A percentile compares a stretch with the other conserved stretches of the same genome.
Conservation (phyloP, 2,113 vertebrate genomes). For the Numenius arquata region DNA sequence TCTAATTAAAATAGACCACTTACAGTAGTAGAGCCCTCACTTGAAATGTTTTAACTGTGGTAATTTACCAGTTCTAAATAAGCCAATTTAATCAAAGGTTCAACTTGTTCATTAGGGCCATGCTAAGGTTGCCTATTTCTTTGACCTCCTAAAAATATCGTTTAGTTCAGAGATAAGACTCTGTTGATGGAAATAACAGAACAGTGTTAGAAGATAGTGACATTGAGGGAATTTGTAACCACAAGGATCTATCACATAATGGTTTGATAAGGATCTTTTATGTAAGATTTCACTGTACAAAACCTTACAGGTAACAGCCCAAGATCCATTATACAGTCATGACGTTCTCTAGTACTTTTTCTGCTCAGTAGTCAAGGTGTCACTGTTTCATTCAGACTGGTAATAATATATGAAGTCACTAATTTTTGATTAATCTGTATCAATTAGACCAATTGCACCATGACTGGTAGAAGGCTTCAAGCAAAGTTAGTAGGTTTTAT, state of each 20-base stretch:
- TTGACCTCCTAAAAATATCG: background rate
- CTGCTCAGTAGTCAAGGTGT: background rate
- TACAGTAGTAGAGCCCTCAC: background rate
- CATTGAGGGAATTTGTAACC: background rate
- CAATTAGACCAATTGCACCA: background rate
- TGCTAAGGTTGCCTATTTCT: background rate
- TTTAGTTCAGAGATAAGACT: background rate
- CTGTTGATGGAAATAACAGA: background rate
- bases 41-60: background rate
- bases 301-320: background rate
- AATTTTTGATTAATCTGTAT: background rate
- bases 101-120: background rate
- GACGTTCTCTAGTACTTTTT: background rate
- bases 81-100: background rate
- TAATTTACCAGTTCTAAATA: background rate
- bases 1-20: background rate
- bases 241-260: background rate
- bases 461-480: background rate
- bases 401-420: background rate
- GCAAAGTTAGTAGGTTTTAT: background rate
- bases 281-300: background rate
- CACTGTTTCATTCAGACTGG: background rate
- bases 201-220: background rate
- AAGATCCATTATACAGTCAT: background rate
- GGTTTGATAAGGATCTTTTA: background rate